Conservation (phyloP, 2,888 invertebrate genomes). For the Taphrorychus bicolor region DNA sequence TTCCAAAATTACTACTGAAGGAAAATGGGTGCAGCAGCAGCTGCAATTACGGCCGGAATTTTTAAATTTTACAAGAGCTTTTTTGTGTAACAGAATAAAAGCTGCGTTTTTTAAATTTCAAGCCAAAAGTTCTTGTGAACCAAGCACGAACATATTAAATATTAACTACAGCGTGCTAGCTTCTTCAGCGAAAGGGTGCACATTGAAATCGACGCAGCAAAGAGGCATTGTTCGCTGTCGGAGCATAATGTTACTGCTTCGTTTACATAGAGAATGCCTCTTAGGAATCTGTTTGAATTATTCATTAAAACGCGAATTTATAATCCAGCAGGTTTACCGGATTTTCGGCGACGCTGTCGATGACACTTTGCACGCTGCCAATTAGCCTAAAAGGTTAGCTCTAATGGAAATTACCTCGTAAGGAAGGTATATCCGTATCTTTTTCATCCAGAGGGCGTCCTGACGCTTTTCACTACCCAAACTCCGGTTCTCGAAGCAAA, state of each 20-base stretch:
- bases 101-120: not conserved
- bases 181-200: too few relatives aligned
- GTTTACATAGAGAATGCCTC: not conserved
- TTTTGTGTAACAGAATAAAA: not conserved
- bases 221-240: not conserved
- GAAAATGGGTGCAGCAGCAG: too few relatives aligned
- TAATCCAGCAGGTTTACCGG: not conserved
- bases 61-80: not conserved
- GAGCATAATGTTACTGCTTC: not conserved
- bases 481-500: constrained; percentile 41
- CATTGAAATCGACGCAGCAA: not conserved
- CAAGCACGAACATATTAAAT: too few relatives aligned
- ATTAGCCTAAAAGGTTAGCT: not conserved
- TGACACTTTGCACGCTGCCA: too few relatives aligned
- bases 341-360: not conserved
- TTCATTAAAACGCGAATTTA: constrained; percentile 9
- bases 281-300: not conserved
- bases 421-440: constrained; percentile 50
- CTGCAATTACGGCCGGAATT: too few relatives aligned
- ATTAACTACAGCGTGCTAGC: too few relatives aligned
- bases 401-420: constrained; percentile 42
- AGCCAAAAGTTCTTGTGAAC: not conserved
- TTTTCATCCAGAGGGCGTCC: constrained; percentile 48
- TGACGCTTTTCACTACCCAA: constrained; percentile 24
- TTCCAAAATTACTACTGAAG: too few relatives aligned